Conservation (phyloP, 2,113 vertebrate species). For the Alethe diademata region DNA sequence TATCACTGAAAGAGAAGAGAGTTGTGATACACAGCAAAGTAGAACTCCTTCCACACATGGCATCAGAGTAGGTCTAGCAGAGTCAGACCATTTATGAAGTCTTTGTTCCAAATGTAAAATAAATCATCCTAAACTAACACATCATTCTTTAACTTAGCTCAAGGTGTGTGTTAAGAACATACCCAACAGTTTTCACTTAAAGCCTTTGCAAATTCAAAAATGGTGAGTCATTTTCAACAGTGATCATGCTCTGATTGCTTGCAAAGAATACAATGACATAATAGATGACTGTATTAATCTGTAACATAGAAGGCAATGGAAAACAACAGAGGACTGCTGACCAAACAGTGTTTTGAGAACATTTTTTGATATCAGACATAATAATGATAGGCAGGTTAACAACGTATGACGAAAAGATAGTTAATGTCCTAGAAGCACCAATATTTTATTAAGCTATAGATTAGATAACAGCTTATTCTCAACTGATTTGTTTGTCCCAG, state of each 20-base stretch:
- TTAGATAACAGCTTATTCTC: slow-evolving; percentile 23
- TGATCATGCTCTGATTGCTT: not conserved
- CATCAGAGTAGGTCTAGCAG: not conserved
- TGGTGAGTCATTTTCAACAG: not conserved
- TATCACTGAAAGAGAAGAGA: not conserved
- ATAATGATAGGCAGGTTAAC: not conserved
- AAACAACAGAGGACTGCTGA: not conserved
- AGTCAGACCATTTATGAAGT: not conserved
- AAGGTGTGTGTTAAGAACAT: not conserved
- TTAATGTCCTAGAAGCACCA: not conserved
- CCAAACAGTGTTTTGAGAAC: not conserved
- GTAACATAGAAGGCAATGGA: not conserved
- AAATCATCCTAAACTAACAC: not conserved
- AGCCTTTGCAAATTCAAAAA: not conserved
- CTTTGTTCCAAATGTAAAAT: not conserved
- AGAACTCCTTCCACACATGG: not conserved
- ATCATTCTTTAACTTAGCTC: not conserved
- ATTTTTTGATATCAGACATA: not conserved
- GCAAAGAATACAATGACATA: not conserved
- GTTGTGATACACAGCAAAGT: not conserved
- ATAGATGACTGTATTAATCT: not conserved
- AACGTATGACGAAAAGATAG: not conserved
- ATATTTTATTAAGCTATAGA: slow-evolving; percentile 16
- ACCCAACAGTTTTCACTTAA: not conserved
- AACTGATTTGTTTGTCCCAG: not conserved